Conservation (phyloP, 53 echinoderm and acorn worm genomes). For the Patiria pectinifera region DNA sequence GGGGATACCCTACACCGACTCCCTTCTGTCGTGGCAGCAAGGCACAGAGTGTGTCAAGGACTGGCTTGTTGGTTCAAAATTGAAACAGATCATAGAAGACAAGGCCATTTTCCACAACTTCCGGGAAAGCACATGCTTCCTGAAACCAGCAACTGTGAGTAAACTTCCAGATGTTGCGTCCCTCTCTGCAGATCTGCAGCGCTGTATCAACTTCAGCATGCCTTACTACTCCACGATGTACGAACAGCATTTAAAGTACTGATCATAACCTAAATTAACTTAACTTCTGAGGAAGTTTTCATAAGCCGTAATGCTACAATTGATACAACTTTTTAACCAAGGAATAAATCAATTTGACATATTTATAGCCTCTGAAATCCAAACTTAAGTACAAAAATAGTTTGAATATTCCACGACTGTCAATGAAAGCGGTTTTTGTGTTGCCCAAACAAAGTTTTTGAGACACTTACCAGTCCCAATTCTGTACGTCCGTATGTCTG, state of each 20-base stretch:
- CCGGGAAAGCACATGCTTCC: slow-evolving; percentile 33
- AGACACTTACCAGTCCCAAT: too few relatives aligned
- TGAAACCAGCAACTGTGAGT: neutral
- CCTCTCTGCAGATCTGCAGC: slow-evolving; percentile 36
- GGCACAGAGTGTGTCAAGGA: neutral
- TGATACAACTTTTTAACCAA: too few relatives aligned
- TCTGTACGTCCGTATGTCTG: too few relatives aligned
- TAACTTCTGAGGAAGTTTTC: neutral
- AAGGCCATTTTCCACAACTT: slow-evolving; percentile 10
- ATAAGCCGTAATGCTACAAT: too few relatives aligned
- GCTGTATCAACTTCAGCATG: slow-evolving; percentile 54
- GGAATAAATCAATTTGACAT: too few relatives aligned
- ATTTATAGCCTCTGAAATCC: too few relatives aligned
- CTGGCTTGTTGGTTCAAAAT: neutral
- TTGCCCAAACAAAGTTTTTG: too few relatives aligned
- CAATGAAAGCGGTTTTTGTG: too few relatives aligned
- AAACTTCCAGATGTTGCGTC: neutral
- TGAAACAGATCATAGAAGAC: slow-evolving; percentile 14
- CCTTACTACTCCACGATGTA: slow-evolving; percentile 22
- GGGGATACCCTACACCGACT: slow-evolving; percentile 47
- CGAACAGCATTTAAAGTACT: neutral
- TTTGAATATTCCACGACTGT: too few relatives aligned
- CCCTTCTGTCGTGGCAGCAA: slow-evolving; percentile 52
- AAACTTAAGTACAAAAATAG: too few relatives aligned
- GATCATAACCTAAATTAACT: neutral